Evolutionary conservation across 2,888 invertebrate species (phyloP), one percentile per base, ranked within the genome.

Genomic region (Apamea anceps): DNA sequence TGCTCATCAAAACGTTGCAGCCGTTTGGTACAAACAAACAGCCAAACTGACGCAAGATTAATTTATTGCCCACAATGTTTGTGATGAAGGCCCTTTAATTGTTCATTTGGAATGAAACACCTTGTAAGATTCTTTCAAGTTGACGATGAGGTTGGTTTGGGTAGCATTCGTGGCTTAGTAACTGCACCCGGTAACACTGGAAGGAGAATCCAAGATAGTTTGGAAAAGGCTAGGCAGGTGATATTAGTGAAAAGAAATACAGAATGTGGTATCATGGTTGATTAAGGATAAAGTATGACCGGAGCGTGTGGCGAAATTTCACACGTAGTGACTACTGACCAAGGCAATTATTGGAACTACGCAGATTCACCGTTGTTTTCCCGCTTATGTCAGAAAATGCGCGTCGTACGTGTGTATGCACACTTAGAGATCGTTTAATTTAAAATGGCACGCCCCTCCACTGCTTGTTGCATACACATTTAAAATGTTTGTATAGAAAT

Each of bases 61-160:
- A 75, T 87, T 84, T 80, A 84, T 54, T 42, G 42, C 77, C 62
- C 79, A 66, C 65, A 72, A 83, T 75, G 83, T 71, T 84, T 82
- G 72, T 75, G 62, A 73, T 71, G 4, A 13, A 60, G 15, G 54
- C 62, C 51, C 54, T 54, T 67, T 57, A 72, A 77, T 71, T 79
- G 21, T 37, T 37, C 1, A 12, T 42, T 66, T 42, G 37, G 3
- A 42, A 66, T 32, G 63, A 21, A 65, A 12, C 66, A 66, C 66
- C 66, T 66, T 42, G 25, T 37, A 25, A 42, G 25, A 32, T 32
- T 32, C 65, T 65, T 63, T 32, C 32, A 65, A 21, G 32, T 37
- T 65, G 2, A 12, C 18, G 10, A 32, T 65, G 8, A 8, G 28
- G 32, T 63, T 63, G 32, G 10, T 2, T 63, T 32, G 18, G 28